Evolutionary conservation across 1,140 invertebrate species (phyloP).

Genomic region (Procambarus clarkii): DNA sequence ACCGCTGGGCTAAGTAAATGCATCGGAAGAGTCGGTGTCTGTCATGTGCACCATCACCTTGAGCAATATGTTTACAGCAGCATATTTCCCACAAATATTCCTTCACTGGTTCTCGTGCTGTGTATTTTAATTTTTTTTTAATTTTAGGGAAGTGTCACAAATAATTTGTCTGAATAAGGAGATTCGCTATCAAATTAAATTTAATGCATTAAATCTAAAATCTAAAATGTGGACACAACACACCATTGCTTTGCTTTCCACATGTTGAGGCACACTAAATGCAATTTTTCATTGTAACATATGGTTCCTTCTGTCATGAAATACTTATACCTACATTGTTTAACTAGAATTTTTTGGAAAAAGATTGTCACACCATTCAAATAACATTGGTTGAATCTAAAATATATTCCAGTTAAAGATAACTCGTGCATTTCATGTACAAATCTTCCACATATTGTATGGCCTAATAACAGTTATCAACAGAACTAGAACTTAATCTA

Average conservation of each 20-base stretch:
- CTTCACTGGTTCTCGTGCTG: not conserved
- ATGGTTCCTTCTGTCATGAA: constrained; percentile 9
- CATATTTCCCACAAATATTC: constrained; percentile 7
- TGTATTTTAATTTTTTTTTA: not conserved
- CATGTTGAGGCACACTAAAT: constrained; percentile 17
- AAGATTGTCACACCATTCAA: constrained; percentile 37
- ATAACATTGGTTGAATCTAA: constrained; percentile 22
- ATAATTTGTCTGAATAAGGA: constrained; percentile 3
- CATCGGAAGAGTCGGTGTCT: constrained; percentile 62
- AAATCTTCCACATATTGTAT: not conserved
- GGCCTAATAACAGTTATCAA: not conserved
- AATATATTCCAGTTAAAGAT: not conserved
- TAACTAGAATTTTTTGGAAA: constrained; percentile 23
- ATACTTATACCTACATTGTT: constrained; percentile 32
- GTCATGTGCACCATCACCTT: constrained; percentile 63
- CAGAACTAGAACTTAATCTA: not conserved
- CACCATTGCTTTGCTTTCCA: not conserved
- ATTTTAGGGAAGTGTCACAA: not conserved
- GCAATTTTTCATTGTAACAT: constrained; percentile 2
- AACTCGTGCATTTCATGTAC: not conserved
- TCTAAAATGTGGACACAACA: not conserved
- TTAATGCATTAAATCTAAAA: constrained; percentile 4
- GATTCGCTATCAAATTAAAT: constrained; percentile 11
- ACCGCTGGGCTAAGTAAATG: constrained; percentile 55
- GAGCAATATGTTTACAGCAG: constrained; percentile 57